Conservation (phyloP, 2,113 vertebrate genomes). For the Anarrhichthys ocellatus region DNA sequence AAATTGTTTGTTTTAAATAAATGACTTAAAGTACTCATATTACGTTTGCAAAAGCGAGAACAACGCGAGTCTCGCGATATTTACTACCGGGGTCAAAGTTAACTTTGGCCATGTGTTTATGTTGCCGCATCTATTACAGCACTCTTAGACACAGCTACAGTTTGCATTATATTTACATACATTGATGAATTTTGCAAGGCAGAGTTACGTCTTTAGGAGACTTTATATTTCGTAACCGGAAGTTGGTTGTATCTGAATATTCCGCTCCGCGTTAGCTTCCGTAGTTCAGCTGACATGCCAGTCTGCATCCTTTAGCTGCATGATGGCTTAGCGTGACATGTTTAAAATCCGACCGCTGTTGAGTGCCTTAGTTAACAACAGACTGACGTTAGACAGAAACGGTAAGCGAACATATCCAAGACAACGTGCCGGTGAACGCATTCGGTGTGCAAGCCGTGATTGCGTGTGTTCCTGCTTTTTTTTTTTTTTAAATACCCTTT, state of each 20-base stretch:
- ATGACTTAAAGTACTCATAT: neutral
- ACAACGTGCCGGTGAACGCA: neutral
- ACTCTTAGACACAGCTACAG: neutral
- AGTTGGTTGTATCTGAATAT: neutral
- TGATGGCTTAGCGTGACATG: conserved; percentile 67
- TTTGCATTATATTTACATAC: too few relatives aligned
- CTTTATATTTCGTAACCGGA: neutral
- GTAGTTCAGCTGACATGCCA: neutral
- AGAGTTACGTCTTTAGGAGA: neutral
- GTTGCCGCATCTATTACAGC: neutral
- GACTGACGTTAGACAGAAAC: conserved; percentile 28
- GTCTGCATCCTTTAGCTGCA: neutral
- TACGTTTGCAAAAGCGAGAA: conserved; percentile 28
- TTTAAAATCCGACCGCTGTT: conserved; percentile 49
- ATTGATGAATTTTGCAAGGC: neutral
- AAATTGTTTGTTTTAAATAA: neutral
- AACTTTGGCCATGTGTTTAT: conserved; percentile 69
- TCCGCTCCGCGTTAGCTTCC: conserved; percentile 15
- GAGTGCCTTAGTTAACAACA: conserved; percentile 53
- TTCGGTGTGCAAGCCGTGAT: neutral
- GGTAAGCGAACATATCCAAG: conserved; percentile 53
- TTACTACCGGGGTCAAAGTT: conserved; percentile 69
- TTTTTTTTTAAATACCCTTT: too few relatives aligned
- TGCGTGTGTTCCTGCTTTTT: neutral
- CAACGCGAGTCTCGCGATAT: conserved; percentile 67